These are phyloP conservation scores for Erannis defoliaria DNA, from an alignment of 2,888 invertebrate genomes.

Conservation along the genomic window DNA sequence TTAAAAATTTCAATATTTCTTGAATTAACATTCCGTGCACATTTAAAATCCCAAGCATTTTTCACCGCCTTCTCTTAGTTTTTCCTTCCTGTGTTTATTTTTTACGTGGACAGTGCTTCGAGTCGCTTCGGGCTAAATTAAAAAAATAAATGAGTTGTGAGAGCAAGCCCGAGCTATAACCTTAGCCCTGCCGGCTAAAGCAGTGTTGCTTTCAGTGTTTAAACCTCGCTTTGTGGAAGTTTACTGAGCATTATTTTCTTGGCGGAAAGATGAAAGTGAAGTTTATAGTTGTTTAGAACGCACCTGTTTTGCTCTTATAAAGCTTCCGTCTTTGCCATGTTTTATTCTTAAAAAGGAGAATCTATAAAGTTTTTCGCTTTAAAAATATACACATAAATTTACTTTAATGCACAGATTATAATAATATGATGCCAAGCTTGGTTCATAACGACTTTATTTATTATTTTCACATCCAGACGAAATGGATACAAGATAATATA, in stretches of 20 bases:
- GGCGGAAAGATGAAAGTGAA: constrained; percentile 31
- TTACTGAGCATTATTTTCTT: constrained; percentile 35
- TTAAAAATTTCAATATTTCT: neutral
- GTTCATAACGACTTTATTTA: neutral
- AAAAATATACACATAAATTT: neutral
- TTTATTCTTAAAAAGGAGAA: constrained; percentile 9
- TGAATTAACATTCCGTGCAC: neutral
- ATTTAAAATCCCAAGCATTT: constrained; percentile 12
- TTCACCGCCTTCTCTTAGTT: neutral
- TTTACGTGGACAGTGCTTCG: constrained; percentile 14
- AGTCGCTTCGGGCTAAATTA: constrained; percentile 28
- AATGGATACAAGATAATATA: no score
- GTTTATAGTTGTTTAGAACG: constrained; percentile 31
- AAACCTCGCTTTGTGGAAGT: constrained; percentile 23
- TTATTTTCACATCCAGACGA: no score
- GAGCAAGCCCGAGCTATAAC: constrained; percentile 26
- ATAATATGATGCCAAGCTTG: no score
- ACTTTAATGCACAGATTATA: no score
- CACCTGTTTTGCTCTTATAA: constrained; percentile 32
- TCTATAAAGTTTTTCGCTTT: neutral
- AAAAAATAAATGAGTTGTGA: constrained; percentile 25
- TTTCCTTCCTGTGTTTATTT: constrained; percentile 23
- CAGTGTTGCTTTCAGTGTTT: constrained; percentile 23
- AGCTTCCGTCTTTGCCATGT: constrained; percentile 4
- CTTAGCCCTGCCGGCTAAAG: constrained; percentile 22